These are phyloP conservation scores for Mesitornis unicolor DNA, from an alignment of 2,113 vertebrate species.

Conservation along the genomic window DNA sequence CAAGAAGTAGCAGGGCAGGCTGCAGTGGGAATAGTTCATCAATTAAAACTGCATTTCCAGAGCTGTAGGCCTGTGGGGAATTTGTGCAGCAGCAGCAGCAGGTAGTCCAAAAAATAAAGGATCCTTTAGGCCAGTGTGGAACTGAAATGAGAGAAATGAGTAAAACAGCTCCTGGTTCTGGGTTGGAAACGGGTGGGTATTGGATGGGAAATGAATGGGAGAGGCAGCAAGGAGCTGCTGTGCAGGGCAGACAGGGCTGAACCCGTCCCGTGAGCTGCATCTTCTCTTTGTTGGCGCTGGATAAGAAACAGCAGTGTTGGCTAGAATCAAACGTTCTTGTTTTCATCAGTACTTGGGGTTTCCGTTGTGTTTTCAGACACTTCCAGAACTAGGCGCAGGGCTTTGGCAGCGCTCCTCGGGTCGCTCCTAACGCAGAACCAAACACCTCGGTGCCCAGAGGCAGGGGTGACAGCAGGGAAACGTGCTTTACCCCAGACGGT, in stretches of 20 bases:
- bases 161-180: neutral
- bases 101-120: neutral
- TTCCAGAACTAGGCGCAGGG: too few relatives aligned
- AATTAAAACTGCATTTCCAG: neutral
- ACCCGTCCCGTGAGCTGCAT: too few relatives aligned
- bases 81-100: neutral
- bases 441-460: too few relatives aligned
- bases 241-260: too few relatives aligned
- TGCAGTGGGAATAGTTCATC: neutral
- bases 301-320: neutral
- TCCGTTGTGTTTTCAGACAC: too few relatives aligned
- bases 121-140: neutral
- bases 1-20: neutral
- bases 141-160: neutral
- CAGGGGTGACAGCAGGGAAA: too few relatives aligned
- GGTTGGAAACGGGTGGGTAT: neutral
- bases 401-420: too few relatives aligned
- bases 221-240: too few relatives aligned
- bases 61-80: neutral
- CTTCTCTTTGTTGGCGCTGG: neutral
- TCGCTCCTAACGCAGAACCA: too few relatives aligned
- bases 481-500: too few relatives aligned
- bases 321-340: neutral
- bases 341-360: too few relatives aligned
- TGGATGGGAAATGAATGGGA: neutral